phyloP scores from a whole-genome alignment of 1,140 invertebrate species.

The Temnothorax curvispinosus region DNA sequence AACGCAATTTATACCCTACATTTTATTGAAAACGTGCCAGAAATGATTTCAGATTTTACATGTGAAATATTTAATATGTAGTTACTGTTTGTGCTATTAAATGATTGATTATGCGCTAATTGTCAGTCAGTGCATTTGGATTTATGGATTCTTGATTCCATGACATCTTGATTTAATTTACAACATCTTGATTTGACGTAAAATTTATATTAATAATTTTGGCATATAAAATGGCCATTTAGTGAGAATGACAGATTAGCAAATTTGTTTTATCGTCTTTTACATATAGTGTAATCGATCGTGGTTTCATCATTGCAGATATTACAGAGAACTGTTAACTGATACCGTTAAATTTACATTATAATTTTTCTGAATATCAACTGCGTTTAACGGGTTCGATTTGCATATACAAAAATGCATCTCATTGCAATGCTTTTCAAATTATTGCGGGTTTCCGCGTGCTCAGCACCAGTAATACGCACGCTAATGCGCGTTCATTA shows the following conservation, averaged over 20 bases:
- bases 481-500: constrained; percentile 43
- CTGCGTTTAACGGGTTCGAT: background rate
- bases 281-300: background rate
- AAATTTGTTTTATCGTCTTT: constrained; percentile 23
- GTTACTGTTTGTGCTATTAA: constrained; percentile 21
- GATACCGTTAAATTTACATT: constrained; percentile 23
- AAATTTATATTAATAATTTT: constrained; percentile 41
- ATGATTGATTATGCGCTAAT: constrained; percentile 39
- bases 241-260: constrained; percentile 24
- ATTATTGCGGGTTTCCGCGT: constrained; percentile 20
- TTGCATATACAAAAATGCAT: constrained; percentile 28
- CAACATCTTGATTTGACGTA: constrained; percentile 19
- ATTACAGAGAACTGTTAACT: constrained; percentile 2
- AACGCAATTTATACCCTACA: background rate
- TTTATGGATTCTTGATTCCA: constrained; percentile 22
- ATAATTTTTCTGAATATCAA: constrained; percentile 2
- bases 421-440: background rate
- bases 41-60: background rate
- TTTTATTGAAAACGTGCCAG: background rate
- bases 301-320: constrained; percentile 4
- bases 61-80: background rate
- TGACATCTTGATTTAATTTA: constrained; percentile 21
- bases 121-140: background rate
- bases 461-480: constrained; percentile 9
- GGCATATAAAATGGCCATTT: constrained; percentile 12